Percentiles rank a stretch among this genome's conserved stretches.
phyloP scores from a whole-genome alignment of 2,797 vertebrate species.

The Argentina silus region DNA sequence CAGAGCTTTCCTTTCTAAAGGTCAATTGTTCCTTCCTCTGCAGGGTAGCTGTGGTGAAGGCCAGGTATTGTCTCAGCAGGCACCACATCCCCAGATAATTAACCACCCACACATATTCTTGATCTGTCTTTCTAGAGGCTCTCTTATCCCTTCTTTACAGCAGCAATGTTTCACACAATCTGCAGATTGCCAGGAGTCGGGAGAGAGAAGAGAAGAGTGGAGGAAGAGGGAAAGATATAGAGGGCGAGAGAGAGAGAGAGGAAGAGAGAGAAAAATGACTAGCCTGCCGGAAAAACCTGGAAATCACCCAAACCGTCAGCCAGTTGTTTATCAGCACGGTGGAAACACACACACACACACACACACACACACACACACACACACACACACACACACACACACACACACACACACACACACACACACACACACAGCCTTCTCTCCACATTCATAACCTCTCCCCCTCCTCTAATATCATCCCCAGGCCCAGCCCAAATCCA shows the following conservation, averaged over 20 bases:
- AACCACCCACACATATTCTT: constrained; percentile 31
- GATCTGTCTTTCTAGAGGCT: constrained; percentile 21
- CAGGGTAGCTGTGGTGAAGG: neutral
- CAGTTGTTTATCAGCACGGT: constrained; percentile 65
- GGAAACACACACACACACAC: constrained; percentile 36
- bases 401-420: constrained; percentile 3
- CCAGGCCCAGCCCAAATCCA: constrained; percentile 45
- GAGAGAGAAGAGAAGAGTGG: neutral
- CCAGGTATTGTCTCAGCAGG: constrained; percentile 44
- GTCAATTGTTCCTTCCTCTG: constrained; percentile 54
- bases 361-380: constrained; percentile 29
- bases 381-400: constrained; percentile 17
- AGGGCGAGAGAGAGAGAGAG: constrained; percentile 17
- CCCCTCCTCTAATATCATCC: constrained; percentile 58
- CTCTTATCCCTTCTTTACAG: neutral
- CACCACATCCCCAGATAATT: constrained; percentile 60
- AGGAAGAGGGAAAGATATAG: neutral
- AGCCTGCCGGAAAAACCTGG: constrained; percentile 56
- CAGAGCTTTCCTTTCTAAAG: constrained; percentile 56
- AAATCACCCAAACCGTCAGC: constrained; percentile 63
- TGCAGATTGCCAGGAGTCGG: neutral
- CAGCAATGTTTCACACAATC: neutral
- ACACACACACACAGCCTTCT: constrained; percentile 41
- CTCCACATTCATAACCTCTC: constrained; percentile 58
- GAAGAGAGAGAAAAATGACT: constrained; percentile 62